phyloP scores from a whole-genome alignment of 2,797 vertebrate species.

The Halcyon badia region DNA sequence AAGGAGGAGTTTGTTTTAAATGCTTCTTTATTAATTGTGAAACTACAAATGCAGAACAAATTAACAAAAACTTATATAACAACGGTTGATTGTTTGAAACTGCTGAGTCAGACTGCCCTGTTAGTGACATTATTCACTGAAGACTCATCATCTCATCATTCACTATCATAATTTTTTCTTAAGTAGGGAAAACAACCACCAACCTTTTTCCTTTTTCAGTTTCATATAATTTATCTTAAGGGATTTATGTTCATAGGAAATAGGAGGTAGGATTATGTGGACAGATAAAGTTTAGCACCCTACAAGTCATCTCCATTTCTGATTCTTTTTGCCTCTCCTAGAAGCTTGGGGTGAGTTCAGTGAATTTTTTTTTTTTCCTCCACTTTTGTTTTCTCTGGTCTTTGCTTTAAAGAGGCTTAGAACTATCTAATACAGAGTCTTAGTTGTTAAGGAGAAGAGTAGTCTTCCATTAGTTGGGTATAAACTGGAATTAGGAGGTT shows the following conservation, averaged over 20 bases:
- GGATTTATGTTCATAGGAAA: not conserved
- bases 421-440: not conserved
- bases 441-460: not conserved
- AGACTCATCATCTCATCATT: not conserved
- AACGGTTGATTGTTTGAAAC: not conserved
- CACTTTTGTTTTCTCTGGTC: not conserved
- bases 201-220: not conserved
- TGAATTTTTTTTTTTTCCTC: not conserved
- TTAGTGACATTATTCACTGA: not conserved
- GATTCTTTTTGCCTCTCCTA: not conserved
- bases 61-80: not conserved
- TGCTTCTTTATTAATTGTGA: not conserved
- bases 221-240: not conserved
- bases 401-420: not conserved
- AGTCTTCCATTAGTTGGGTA: not conserved
- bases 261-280: not conserved
- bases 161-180: not conserved
- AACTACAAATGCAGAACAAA: not conserved
- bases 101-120: not conserved
- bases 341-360: not conserved
- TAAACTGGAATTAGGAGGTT: not conserved
- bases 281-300: not conserved
- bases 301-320: not conserved
- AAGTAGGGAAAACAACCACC: not conserved
- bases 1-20: not conserved